Conservation (phyloP, 1,140 invertebrate genomes). For the Daktulosphaira vitifoliae region DNA sequence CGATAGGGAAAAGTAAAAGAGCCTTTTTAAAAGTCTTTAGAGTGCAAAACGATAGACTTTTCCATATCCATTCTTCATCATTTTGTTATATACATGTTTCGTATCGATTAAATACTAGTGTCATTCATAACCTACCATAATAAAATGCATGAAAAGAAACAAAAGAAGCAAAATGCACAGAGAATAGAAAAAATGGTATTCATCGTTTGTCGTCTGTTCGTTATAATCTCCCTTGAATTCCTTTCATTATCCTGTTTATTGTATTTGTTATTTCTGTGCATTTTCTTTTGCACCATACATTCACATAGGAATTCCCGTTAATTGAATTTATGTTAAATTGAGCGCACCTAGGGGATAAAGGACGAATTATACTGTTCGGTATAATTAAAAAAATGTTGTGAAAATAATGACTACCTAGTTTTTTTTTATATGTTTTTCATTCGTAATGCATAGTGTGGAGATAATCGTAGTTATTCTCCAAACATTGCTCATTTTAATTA, state of each 20-base stretch:
- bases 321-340: slow-evolving; percentile 31
- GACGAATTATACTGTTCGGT: not conserved
- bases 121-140: not conserved
- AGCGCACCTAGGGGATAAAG: slow-evolving; percentile 12
- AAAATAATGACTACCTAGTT: slow-evolving; percentile 8
- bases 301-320: not conserved
- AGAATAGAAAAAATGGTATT: not conserved
- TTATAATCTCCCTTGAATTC: slow-evolving; percentile 8
- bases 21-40: not conserved
- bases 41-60: no score
- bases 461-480: no score
- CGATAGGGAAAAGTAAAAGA: slow-evolving; percentile 19
- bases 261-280: not conserved
- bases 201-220: not conserved
- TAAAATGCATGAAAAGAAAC: not conserved
- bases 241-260: slow-evolving; percentile 5
- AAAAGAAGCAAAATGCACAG: slow-evolving; percentile 21
- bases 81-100: not conserved
- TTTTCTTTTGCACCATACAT: not conserved
- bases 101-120: slow-evolving; percentile 20
- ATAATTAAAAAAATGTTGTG: no score
- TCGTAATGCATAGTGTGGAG: no score
- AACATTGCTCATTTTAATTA: no score
- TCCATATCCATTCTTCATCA: not conserved
- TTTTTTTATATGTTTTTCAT: slow-evolving; percentile 13